Evolutionary conservation across 2,113 vertebrate species (phyloP).

Genomic region (Mugil cephalus): DNA sequence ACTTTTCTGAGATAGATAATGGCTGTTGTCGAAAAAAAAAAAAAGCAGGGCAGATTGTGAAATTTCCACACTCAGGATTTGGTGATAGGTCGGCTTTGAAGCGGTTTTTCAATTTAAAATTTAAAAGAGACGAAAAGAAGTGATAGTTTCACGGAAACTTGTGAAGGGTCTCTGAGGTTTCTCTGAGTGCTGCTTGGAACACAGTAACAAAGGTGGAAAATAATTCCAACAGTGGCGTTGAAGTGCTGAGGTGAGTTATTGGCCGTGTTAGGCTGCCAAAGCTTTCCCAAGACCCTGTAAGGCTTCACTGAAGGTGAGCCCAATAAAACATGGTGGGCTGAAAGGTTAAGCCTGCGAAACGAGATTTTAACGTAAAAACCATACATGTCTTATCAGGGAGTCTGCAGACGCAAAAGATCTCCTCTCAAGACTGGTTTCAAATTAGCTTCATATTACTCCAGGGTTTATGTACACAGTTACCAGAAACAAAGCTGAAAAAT

Average conservation of each 20-base stretch:
- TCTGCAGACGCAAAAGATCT: too few relatives aligned
- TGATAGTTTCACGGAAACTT: conserved; percentile 27
- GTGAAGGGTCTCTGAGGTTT: conserved; percentile 28
- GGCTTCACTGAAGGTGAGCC: conserved; percentile 70
- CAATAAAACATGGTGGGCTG: conserved; percentile 69
- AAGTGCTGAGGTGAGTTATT: conserved; percentile 66
- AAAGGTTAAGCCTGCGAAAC: conserved; percentile 69
- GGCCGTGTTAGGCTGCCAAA: conserved; percentile 68
- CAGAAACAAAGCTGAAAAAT: too few relatives aligned
- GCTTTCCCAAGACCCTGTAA: conserved; percentile 59
- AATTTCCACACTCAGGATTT: conserved; percentile 42
- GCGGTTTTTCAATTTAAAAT: conserved; percentile 24
- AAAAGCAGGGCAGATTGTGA: conserved; percentile 50
- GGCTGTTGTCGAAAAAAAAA: conserved; percentile 58
- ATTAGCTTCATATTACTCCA: too few relatives aligned
- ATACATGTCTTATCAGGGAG: conserved; percentile 26
- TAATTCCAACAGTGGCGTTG: conserved; percentile 63
- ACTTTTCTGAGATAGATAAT: conserved; percentile 72
- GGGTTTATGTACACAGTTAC: too few relatives aligned
- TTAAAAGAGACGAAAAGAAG: conserved; percentile 33
- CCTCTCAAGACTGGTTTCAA: too few relatives aligned
- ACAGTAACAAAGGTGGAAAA: conserved; percentile 53
- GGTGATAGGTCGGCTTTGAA: conserved; percentile 66
- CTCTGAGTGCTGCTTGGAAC: conserved; percentile 20
- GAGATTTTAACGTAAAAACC: conserved; percentile 46